phyloP scores from a whole-genome alignment of 23 tunicate species.

The Styela clava region DNA sequence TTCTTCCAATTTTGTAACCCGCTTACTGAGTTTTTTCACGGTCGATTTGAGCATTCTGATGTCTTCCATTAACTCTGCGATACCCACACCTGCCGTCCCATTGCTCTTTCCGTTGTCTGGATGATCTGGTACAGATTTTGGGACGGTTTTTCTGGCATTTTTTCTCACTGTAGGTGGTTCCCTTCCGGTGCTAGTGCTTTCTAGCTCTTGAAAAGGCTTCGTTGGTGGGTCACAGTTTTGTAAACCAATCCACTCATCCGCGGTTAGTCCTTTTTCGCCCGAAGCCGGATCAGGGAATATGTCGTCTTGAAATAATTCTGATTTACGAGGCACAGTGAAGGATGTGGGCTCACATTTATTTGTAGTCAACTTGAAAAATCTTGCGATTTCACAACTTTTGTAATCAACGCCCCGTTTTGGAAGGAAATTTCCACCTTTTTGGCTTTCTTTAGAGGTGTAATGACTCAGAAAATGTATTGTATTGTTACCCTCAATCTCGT shows the following conservation, averaged over 20 bases:
- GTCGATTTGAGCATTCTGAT: conserved; percentile 93
- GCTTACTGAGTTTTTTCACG: conserved; percentile 76
- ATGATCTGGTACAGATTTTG: not conserved
- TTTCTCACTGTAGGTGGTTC: not conserved
- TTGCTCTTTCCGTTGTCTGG: not conserved
- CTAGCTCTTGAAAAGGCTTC: not conserved
- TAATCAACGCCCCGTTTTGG: conserved; percentile 12
- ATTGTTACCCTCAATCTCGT: not conserved
- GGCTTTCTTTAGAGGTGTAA: not conserved
- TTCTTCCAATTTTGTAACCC: conserved; percentile 66
- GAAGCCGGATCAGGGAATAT: not conserved
- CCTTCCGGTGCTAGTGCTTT: not conserved
- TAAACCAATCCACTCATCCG: conserved; percentile 9
- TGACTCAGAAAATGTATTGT: not conserved
- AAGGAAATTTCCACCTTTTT: conserved; percentile 11
- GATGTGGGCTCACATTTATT: conserved; percentile 8
- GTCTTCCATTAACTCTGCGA: conserved; percentile 79
- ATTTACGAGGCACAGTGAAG: conserved; percentile 6
- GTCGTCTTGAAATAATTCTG: conserved; percentile 6
- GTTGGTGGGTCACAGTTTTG: not conserved
- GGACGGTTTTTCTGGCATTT: not conserved
- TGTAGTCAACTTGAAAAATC: not conserved
- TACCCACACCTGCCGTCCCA: conserved; percentile 33
- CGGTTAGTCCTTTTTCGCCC: not conserved
- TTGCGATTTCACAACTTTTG: not conserved